A percentile compares a stretch with the other conserved stretches of the same genome.
Conservation (phyloP, 2,888 invertebrate genomes). For the Athetis lepigone region DNA sequence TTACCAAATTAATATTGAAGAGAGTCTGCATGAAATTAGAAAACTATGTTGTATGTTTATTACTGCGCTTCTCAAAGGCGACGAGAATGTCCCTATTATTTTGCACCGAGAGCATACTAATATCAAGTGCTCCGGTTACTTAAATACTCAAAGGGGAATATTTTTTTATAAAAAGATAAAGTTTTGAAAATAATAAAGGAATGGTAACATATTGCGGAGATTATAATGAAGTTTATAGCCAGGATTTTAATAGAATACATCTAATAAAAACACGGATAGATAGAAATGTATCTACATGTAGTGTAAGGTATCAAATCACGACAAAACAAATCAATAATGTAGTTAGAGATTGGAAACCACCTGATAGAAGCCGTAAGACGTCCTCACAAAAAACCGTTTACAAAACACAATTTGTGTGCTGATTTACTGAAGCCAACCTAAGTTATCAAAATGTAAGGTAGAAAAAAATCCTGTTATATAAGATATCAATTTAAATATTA, state of each 20-base stretch:
- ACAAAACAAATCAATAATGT: conserved; percentile 21
- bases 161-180: neutral
- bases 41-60: conserved; percentile 49
- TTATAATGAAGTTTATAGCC: neutral
- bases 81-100: conserved; percentile 42
- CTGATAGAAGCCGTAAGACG: conserved; percentile 25
- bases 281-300: neutral
- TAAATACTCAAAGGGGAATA: conserved; percentile 7
- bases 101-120: conserved; percentile 21
- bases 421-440: conserved; percentile 28
- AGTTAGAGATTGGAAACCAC: conserved; percentile 7
- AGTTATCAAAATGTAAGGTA: conserved; percentile 4
- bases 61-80: conserved; percentile 35
- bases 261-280: neutral
- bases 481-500: neutral
- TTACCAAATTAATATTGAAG: conserved; percentile 46
- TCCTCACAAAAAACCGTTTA: conserved; percentile 18
- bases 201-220: neutral
- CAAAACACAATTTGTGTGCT: conserved; percentile 20
- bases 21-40: conserved; percentile 40
- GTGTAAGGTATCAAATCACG: neutral
- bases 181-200: neutral
- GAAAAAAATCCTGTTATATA: neutral
- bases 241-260: neutral
- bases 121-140: conserved; percentile 33